A percentile compares a stretch with the other conserved stretches of the same genome.
These are phyloP conservation scores for Tipula unca DNA, from an alignment of 2,888 invertebrate genomes.

Conservation along the genomic window DNA sequence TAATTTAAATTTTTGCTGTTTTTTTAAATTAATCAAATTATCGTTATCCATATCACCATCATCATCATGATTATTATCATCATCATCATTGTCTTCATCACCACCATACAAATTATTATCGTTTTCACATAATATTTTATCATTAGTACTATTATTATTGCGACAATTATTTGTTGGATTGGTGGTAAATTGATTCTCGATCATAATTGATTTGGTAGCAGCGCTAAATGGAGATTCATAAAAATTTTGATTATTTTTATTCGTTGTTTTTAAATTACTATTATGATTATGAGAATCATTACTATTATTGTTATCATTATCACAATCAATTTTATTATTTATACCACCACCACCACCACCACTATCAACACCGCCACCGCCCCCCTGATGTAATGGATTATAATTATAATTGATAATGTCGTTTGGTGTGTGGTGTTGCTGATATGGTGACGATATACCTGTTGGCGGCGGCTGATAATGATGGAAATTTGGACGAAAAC, in stretches of 20 bases:
- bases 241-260: not conserved
- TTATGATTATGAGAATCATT: not conserved
- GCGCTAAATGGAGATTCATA: constrained; percentile 15
- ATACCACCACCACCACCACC: not conserved
- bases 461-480: not conserved
- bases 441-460: not conserved
- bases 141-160: not conserved
- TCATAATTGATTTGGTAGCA: not conserved
- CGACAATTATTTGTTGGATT: not conserved
- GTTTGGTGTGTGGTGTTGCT: not conserved
- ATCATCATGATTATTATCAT: not conserved
- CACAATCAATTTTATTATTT: not conserved
- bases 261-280: constrained; percentile 8
- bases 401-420: not conserved
- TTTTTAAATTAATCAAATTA: constrained; percentile 15
- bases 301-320: not conserved
- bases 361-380: not conserved
- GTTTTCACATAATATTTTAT: not conserved
- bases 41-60: not conserved
- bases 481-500: not conserved
- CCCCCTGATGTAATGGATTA: not conserved
- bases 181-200: not conserved
- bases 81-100: not conserved
- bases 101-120: not conserved
- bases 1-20: not conserved